phyloP scores from a whole-genome alignment of 2,797 vertebrate genomes.

The Sardinella longiceps region DNA sequence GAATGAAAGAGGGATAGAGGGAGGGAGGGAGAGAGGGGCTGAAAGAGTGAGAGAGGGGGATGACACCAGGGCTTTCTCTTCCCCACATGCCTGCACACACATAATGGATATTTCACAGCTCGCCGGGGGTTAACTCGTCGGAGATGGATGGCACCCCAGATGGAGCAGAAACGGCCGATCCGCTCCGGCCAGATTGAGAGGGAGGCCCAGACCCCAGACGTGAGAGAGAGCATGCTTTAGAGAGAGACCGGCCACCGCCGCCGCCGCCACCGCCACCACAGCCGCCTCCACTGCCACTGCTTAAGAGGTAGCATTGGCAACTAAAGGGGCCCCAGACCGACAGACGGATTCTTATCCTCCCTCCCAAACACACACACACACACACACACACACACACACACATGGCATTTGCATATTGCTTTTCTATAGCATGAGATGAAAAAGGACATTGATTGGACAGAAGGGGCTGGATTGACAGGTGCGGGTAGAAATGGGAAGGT shows the following conservation, averaged over 20 bases:
- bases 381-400: background rate
- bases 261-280: background rate
- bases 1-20: background rate
- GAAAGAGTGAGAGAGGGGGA: constrained; percentile 31
- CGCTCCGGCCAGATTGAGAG: constrained; percentile 66
- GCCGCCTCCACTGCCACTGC: background rate
- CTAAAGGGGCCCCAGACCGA: background rate
- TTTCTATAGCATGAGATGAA: constrained; percentile 31
- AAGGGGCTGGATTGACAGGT: background rate
- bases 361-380: constrained; percentile 25
- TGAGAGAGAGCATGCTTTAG: too few species aligned
- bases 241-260: constrained; percentile 33
- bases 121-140: constrained; percentile 73
- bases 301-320: background rate
- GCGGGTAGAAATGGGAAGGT: background rate
- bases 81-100: constrained; percentile 69
- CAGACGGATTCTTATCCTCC: constrained; percentile 11
- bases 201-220: constrained; percentile 55
- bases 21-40: background rate
- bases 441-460: background rate
- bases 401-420: constrained; percentile 42
- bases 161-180: constrained; percentile 73
- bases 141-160: constrained; percentile 63
- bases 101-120: constrained; percentile 77
- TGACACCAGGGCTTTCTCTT: constrained; percentile 60